These are phyloP conservation scores for Ovis aries DNA, from an alignment of 2,113 vertebrate species.

Conservation along the genomic window ARS-UI_Ramb_v3.0 NC_056056.1:167105501-167106000, in stretches of 20 bases:
- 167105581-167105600: constrained; percentile 77
- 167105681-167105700: constrained; percentile 50
- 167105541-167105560: constrained; percentile 75
- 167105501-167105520: constrained; percentile 70
- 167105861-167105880: constrained; percentile 7
- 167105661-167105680: constrained; percentile 63
- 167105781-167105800: neutral
- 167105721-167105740: neutral
- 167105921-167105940: constrained; percentile 30
- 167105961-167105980: constrained; percentile 19
- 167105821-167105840: constrained; percentile 27
- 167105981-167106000: neutral
- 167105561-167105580: constrained; percentile 74
- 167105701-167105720: constrained; percentile 26
- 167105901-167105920: constrained; percentile 41
- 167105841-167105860: constrained; percentile 19
- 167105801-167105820: neutral
- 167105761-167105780: neutral
- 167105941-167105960: constrained; percentile 19
- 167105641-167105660: constrained; percentile 69
- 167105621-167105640: constrained; percentile 76
- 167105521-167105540: constrained; percentile 70
- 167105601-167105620: constrained; percentile 72
- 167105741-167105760: neutral
- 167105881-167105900: neutral